phyloP scores from a whole-genome alignment of 1,140 invertebrate genomes.

The Rhagoletis pomonella region DNA sequence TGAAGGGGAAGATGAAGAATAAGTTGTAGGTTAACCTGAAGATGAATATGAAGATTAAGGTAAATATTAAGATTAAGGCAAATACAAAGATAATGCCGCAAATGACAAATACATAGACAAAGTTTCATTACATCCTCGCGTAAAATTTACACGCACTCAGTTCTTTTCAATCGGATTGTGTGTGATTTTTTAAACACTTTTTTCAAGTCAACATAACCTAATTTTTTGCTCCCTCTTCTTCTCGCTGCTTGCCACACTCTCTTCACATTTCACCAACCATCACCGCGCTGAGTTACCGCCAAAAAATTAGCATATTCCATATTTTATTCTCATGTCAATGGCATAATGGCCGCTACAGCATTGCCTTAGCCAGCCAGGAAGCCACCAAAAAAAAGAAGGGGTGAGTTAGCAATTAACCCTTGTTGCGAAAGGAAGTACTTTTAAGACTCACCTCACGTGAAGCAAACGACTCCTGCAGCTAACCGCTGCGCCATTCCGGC shows the following conservation, averaged over 20 bases:
- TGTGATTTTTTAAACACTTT: too few relatives aligned
- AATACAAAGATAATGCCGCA: too few relatives aligned
- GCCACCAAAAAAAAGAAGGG: background rate
- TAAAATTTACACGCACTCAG: too few relatives aligned
- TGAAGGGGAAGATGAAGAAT: too few relatives aligned
- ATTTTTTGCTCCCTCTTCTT: too few relatives aligned
- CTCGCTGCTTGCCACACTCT: background rate
- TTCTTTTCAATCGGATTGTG: too few relatives aligned
- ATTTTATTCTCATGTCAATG: slow-evolving; percentile 25
- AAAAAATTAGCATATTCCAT: slow-evolving; percentile 45
- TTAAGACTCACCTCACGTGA: background rate
- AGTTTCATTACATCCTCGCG: too few relatives aligned
- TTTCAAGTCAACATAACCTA: too few relatives aligned
- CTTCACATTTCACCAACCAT: background rate
- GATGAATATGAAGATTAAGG: too few relatives aligned
- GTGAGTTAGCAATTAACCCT: slow-evolving; percentile 39
- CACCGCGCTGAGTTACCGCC: background rate
- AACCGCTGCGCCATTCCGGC: background rate
- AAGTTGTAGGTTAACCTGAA: too few relatives aligned
- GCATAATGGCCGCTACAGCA: slow-evolving; percentile 19
- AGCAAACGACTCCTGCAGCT: slow-evolving; percentile 22
- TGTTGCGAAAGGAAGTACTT: slow-evolving; percentile 30
- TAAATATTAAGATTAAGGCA: too few relatives aligned
- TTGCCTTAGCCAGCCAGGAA: background rate
- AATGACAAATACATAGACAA: too few relatives aligned